Conservation (phyloP, 2,888 invertebrate genomes). For the Parapristionchus giblindavisi region DNA sequence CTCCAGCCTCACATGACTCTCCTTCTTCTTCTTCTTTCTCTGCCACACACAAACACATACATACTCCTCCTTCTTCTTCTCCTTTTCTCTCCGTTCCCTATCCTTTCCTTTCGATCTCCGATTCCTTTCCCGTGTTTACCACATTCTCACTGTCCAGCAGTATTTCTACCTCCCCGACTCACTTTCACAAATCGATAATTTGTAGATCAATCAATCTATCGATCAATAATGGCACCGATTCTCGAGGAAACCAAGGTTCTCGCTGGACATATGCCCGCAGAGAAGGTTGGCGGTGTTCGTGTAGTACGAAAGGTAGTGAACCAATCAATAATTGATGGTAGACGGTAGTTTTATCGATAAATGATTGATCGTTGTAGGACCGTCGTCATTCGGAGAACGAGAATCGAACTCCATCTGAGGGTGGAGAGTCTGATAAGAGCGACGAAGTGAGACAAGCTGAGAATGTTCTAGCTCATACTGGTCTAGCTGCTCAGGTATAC, state of each 20-base stretch:
- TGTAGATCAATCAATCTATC: slow-evolving; percentile 1
- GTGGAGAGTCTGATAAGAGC: slow-evolving; percentile 43
- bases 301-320: slow-evolving; percentile 32
- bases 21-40: too few species aligned
- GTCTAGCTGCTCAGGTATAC: slow-evolving; percentile 51
- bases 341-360: not conserved
- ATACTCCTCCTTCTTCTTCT: not conserved
- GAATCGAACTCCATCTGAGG: slow-evolving; percentile 47
- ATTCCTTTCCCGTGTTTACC: slow-evolving; percentile 12
- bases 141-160: not conserved
- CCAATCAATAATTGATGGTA: not conserved
- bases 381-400: slow-evolving; percentile 46
- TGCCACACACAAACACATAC: not conserved
- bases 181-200: not conserved
- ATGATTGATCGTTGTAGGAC: slow-evolving; percentile 30
- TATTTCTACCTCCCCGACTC: too few species aligned
- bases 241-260: not conserved
- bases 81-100: not conserved
- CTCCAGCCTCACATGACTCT: too few species aligned
- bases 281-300: slow-evolving; percentile 37
- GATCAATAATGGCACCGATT: slow-evolving; percentile 3
- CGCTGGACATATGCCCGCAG: slow-evolving; percentile 36
- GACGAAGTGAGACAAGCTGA: slow-evolving; percentile 41
- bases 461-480: slow-evolving; percentile 48
- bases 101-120: slow-evolving; percentile 3